Conservation (phyloP, 1,140 invertebrate genomes). For the Goniozus legneri region DNA sequence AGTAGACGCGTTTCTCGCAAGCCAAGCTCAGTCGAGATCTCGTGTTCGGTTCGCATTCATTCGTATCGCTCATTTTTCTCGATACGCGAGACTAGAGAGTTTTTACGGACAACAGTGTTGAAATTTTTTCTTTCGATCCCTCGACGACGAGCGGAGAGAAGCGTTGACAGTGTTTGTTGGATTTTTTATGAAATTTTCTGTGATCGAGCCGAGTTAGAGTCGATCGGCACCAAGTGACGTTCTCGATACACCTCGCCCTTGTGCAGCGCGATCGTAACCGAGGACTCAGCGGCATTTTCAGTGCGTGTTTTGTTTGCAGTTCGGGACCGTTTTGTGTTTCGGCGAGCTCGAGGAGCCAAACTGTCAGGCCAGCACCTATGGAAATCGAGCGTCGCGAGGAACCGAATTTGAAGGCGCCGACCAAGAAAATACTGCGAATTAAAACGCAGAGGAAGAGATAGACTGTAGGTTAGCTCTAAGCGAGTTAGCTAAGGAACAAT, state of each 20-base stretch:
- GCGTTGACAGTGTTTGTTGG: conserved; percentile 3
- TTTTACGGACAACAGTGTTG: too few species aligned
- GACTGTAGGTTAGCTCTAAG: conserved; percentile 14
- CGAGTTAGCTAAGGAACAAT: too few species aligned
- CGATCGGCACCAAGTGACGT: neutral
- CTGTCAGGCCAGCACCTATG: conserved; percentile 42
- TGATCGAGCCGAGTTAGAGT: too few species aligned
- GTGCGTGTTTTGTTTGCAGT: conserved; percentile 1
- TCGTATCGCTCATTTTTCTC: too few species aligned
- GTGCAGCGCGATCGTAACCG: too few species aligned
- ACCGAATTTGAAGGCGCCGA: conserved; percentile 45
- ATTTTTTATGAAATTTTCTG: too few species aligned
- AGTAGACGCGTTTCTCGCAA: conserved; percentile 46
- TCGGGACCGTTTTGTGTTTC: neutral
- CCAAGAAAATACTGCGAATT: conserved; percentile 10
- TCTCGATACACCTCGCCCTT: conserved; percentile 5
- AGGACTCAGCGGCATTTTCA: too few species aligned
- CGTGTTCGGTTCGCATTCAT: too few species aligned
- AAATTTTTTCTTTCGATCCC: too few species aligned
- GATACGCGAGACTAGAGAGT: too few species aligned
- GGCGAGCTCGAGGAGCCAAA: neutral
- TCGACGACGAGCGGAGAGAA: conserved; percentile 10
- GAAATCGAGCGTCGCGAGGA: conserved; percentile 47
- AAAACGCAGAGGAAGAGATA: conserved; percentile 1
- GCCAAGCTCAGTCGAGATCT: conserved; percentile 47